A percentile compares a stretch with the other conserved stretches of the same genome.
Conservation (phyloP, 2,797 vertebrate genomes). For the Capromys pilorides region DNA sequence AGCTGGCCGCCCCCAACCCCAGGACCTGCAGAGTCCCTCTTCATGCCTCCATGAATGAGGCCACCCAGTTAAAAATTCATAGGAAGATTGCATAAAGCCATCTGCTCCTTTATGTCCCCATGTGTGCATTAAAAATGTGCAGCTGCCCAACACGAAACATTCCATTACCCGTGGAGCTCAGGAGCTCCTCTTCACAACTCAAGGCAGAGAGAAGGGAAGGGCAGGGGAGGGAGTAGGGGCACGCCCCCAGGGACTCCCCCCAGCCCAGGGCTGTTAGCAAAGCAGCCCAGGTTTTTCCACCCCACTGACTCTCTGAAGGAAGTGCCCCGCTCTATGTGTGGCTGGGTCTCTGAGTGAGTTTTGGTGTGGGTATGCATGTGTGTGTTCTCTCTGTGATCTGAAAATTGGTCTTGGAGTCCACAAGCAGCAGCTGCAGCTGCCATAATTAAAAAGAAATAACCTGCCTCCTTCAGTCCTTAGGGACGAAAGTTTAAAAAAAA, state of each 20-base stretch:
- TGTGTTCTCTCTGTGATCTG: slow-evolving; percentile 70
- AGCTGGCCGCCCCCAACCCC: slow-evolving; percentile 67
- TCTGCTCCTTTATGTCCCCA: slow-evolving; percentile 83
- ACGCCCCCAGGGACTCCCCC: neutral
- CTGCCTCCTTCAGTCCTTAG: slow-evolving; percentile 81
- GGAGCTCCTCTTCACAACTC: slow-evolving; percentile 68
- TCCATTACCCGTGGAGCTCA: slow-evolving; percentile 73
- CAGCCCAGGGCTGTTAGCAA: neutral
- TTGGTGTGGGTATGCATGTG: neutral
- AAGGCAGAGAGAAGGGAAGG: neutral
- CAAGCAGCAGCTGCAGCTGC: slow-evolving; percentile 81
- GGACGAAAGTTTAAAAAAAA: slow-evolving; percentile 79
- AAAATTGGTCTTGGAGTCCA: slow-evolving; percentile 76
- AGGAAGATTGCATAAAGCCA: slow-evolving; percentile 85
- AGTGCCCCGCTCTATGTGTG: neutral
- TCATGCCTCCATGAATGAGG: slow-evolving; percentile 82
- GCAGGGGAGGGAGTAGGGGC: neutral
- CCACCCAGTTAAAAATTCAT: slow-evolving; percentile 83
- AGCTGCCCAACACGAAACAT: slow-evolving; percentile 81
- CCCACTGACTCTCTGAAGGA: slow-evolving; percentile 18
- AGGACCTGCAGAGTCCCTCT: slow-evolving; percentile 77
- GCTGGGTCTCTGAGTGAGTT: slow-evolving; percentile 30
- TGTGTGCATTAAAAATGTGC: slow-evolving; percentile 83
- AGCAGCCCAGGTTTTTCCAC: neutral
- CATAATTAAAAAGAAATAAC: slow-evolving; percentile 85